Evolutionary conservation across 2,797 vertebrate species (phyloP), one percentile per base, ranked within the genome.

Genomic region (Xenops minutus): DNA sequence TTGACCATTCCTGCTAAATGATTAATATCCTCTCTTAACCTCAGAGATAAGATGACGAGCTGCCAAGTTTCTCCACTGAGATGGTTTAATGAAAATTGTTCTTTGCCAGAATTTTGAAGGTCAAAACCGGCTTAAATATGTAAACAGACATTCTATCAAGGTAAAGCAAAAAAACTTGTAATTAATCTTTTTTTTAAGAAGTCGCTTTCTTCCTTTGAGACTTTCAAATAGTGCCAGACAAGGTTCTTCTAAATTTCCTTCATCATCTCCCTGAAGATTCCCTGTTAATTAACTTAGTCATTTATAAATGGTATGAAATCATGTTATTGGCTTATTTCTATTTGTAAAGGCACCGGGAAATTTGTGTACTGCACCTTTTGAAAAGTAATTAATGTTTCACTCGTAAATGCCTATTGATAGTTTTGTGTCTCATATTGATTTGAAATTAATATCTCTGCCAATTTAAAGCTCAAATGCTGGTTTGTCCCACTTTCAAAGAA

Each of bases 221-320:
- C 71, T 92, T 91, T 64, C n/a, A 16, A 85, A 80, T 81, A 67
- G 72, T 78, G 51, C 78, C 67, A 93, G 71, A 78, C 51, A 79
- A 74, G 44, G 48, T 91, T 93, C 74, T 88, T 88, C 56, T 80
- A 72, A 71, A 89, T 88, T 97, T 95, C 84, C 86, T 96, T 96
- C 72, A 76, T 91, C 77, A 34, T 85, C 48, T 92, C 95, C 88
- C 91, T 96, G 91, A 96, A 94, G 94, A 91, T 73, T 95, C 67
- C 15, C 51, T 86, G 71, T 93, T 97, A 96, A 97, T 97, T 96
- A 96, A 95, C 72, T 84, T 81, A 87, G 68, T 79, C 11, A 83
- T 91, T 97, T 96, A 93, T 79, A 92, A 93, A 79, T n/a, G 51
- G 85, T 95, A 66, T 69, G 64, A 94, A 93, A 92, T 85, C 32